Evolutionary conservation across 1,140 invertebrate species (phyloP).

Genomic region (Protaetia brevitarsis): DNA sequence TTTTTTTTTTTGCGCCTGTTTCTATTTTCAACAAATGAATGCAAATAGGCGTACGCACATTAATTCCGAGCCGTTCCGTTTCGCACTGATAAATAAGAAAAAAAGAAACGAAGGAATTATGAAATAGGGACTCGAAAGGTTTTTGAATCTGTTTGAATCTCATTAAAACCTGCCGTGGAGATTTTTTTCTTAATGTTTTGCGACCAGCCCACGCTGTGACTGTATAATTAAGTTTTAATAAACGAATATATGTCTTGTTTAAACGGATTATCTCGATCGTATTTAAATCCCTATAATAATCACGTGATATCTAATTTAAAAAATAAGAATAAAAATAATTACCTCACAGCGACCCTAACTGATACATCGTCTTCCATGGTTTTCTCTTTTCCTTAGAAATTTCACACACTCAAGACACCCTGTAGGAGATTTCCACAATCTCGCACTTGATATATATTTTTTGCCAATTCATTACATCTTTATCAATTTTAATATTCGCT

Average conservation of each 20-base stretch:
- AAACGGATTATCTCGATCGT: no score
- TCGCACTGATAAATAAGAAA: neutral
- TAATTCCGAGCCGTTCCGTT: neutral
- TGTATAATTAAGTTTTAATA: no score
- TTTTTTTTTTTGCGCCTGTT: no score
- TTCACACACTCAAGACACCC: neutral
- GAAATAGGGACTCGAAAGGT: no score
- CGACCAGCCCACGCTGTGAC: neutral
- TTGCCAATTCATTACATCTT: constrained; percentile 3
- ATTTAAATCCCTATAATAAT: no score
- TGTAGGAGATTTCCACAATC: no score
- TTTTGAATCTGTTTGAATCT: neutral
- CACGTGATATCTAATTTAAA: neutral
- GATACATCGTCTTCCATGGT: constrained; percentile 46
- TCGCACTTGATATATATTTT: no score
- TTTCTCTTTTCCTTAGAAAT: neutral
- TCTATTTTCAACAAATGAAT: no score
- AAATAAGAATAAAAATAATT: constrained; percentile 26
- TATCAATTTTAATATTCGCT: no score
- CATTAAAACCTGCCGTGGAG: neutral
- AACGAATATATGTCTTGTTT: no score
- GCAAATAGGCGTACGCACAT: neutral
- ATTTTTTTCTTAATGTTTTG: neutral
- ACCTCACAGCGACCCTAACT: constrained; percentile 47
- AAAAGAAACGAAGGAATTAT: neutral